Percentiles rank a stretch among this genome's conserved stretches.
Conservation (phyloP, 2,113 vertebrate genomes). For the Oostethus manadensis region DNA sequence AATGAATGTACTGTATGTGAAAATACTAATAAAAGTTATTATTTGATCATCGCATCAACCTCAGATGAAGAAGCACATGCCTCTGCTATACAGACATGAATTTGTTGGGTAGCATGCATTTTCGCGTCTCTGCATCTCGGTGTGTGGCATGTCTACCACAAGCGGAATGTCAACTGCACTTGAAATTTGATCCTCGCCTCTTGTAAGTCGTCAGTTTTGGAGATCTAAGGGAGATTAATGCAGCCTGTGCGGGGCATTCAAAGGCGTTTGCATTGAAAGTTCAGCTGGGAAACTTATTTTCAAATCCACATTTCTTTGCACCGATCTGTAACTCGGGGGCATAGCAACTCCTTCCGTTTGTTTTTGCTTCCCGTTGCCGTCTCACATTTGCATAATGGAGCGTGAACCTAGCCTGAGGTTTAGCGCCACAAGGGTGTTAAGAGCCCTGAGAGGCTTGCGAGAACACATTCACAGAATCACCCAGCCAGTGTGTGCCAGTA, state of each 20-base stretch:
- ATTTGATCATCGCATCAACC: no score
- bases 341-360: not conserved
- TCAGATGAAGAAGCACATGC: not conserved
- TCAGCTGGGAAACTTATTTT: constrained; percentile 10
- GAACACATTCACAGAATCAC: constrained; percentile 23
- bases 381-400: not conserved
- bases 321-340: not conserved
- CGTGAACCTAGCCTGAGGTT: not conserved
- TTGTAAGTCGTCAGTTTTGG: constrained; percentile 26
- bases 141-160: constrained; percentile 49
- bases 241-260: constrained; percentile 4
- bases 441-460: constrained; percentile 1
- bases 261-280: constrained; percentile 8
- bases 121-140: constrained; percentile 10
- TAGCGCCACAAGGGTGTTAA: not conserved
- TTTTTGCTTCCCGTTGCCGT: not conserved
- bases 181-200: constrained; percentile 45
- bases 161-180: constrained; percentile 52
- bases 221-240: constrained; percentile 34
- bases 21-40: not conserved
- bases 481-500: constrained; percentile 16
- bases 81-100: not conserved
- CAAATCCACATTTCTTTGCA: not conserved
- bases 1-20: not conserved
- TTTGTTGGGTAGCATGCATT: not conserved